Evolutionary conservation across 2,113 vertebrate genomes (phyloP), one percentile per base, ranked within the genome.

Genomic region (Oplegnathus fasciatus): DNA sequence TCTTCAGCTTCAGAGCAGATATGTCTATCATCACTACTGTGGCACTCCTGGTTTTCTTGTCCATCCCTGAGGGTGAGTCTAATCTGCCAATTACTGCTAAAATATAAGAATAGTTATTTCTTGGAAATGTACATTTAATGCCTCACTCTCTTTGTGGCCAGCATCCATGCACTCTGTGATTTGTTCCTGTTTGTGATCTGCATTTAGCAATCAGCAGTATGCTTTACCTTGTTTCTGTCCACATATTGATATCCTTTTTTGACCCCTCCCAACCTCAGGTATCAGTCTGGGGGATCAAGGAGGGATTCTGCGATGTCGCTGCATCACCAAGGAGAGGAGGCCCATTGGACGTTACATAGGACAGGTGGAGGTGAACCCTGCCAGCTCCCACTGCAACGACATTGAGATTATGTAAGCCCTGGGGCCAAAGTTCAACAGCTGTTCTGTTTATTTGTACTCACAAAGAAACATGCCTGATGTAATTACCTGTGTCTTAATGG

Each of bases 401-500:
- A 82, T 84, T 1, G 96, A 98, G 93, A 93, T 98, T 83, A 97
- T 98, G 97, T 98, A 91, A 97, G 97, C 81, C 9, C 7, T 28
- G 2, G 11, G 44, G 2, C 1, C 18, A 75, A 66, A 55, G 14
- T 32, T 37, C 13, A 50, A 18, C 26, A 28, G 9, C 22, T 76
- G 2, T 14, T 64, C 4, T 77, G 13, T 68, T 44, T 7, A 40
- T 42, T 44, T 32, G 1, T n/a, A 6, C 17, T 44, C 0, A 44
- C 14, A 37, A 46, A 71, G 1, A 71, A 40, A 52, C 9, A 64
- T 18, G 9, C 18, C 24, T 44, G 2, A 67, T 20, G 10, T 54
- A 7, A 46, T 26, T 28, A 1, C 5, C 14, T n/a, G 24, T 46
- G 30, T 80, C 24, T 75, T 40, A 46, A 20, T 40, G 2, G 2